Base-by-base conservation (phyloP, 23 tunicate species). In the Diplosoma virens region DNA sequence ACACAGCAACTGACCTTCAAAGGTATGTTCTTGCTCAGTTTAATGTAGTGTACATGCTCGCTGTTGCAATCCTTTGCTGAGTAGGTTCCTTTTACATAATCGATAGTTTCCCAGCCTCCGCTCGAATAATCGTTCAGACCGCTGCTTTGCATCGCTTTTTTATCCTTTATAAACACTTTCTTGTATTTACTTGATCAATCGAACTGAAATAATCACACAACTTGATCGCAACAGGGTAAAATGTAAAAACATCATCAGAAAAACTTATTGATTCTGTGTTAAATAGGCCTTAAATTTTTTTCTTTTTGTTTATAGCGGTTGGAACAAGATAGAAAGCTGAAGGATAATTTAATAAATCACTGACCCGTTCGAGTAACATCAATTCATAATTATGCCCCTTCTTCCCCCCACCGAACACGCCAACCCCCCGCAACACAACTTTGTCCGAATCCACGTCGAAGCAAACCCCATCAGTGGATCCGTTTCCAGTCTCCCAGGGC, bases 51-150 rank as follows among this genome's bases (percentile, higher is more conserved):
- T 37, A 73, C 45, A 36, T 45, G 33, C 37, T 84, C 79, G n/a
- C 63, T n/a, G 17, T 47, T 73, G 54, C 90, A 68, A 31, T 84
- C 90, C 0, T 59, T 47, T 1, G 79, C n/a, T 31, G 77, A 23
- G 72, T 77, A 77, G 17, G 76, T 48, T 1, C 90, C 90, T 30
- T 67, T 77, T 47, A 75, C 73, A 24, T 58, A 35, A 34, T 75
- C 88, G 69, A 75, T 61, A 46, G 88, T 83, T 21, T 83, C 88
- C 88, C 88, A 83, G 21, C 32, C 71, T 29, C 63, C 78, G 1
- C 70, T 71, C 0, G 23, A 55, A 25, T n/a, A n/a, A n/a, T n/a
- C n/a, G n/a, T n/a, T n/a, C n/a, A n/a, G n/a, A n/a, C n/a, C n/a
- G n/a, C n/a, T n/a, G n/a, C n/a, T n/a, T n/a, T n/a, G n/a, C n/a